These are phyloP conservation scores for Anastrepha obliqua DNA, from an alignment of 1,140 invertebrate species.

Conservation along the genomic window DNA sequence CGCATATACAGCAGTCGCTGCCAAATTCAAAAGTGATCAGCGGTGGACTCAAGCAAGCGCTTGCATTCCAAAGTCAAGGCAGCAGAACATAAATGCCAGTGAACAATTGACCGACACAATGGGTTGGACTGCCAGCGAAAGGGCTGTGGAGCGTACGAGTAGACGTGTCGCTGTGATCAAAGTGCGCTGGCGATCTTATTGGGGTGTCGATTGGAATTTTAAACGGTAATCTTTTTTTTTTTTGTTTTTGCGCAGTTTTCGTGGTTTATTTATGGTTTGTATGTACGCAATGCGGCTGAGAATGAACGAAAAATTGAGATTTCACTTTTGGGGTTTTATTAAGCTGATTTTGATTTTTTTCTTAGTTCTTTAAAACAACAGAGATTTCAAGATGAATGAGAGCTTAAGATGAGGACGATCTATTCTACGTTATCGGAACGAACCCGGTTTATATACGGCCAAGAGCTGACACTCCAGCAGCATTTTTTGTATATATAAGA, in stretches of 20 bases:
- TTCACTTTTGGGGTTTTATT: not conserved
- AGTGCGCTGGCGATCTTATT: slow-evolving; percentile 35
- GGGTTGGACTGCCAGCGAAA: not conserved
- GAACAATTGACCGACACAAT: slow-evolving; percentile 12
- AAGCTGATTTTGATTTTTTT: not conserved
- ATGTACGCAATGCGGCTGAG: not conserved
- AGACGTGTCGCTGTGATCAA: slow-evolving; percentile 7
- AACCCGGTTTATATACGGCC: too few species aligned
- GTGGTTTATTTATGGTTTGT: slow-evolving; percentile 10
- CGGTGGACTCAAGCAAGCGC: slow-evolving; percentile 15
- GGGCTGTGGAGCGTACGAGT: not conserved
- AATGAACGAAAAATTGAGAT: not conserved
- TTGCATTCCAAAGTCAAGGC: not conserved
- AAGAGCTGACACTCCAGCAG: too few species aligned
- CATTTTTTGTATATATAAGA: too few species aligned
- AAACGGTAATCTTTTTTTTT: slow-evolving; percentile 23
- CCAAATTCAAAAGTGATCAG: not conserved
- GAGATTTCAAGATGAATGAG: too few species aligned
- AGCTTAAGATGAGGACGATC: too few species aligned
- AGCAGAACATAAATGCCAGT: not conserved
- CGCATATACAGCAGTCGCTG: not conserved
- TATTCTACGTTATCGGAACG: too few species aligned
- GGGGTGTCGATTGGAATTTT: slow-evolving; percentile 52
- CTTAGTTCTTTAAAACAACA: too few species aligned
- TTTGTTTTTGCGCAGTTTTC: not conserved